Conservation (phyloP, 2,797 vertebrate genomes). For the Spinus pinus region DNA sequence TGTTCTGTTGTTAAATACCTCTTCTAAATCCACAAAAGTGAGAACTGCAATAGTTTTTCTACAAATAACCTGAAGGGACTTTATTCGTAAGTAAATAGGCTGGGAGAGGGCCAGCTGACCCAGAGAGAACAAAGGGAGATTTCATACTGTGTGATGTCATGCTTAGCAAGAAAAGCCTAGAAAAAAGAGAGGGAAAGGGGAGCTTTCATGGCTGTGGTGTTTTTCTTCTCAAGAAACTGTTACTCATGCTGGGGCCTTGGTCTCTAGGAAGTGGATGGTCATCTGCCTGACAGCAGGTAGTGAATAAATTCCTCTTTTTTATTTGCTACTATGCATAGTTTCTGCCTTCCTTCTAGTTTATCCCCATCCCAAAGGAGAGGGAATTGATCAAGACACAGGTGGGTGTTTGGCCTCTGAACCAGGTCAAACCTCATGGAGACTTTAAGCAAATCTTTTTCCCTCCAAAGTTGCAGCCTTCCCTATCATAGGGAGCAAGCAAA, state of each 20-base stretch:
- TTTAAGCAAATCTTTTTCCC: not conserved
- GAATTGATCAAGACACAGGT: not conserved
- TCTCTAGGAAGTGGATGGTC: not conserved
- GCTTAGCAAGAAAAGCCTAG: not conserved
- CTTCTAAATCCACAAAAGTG: not conserved
- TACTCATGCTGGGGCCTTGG: not conserved
- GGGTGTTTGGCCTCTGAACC: fast-evolving
- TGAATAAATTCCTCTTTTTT: not conserved
- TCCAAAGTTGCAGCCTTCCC: not conserved
- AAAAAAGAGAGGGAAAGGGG: not conserved
- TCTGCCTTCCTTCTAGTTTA: not conserved
- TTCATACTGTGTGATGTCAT: not conserved
- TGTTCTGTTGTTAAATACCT: not conserved
- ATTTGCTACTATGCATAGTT: not conserved
- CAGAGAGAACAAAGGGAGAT: not conserved
- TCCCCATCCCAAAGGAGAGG: not conserved
- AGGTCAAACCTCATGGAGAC: not conserved
- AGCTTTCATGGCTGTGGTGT: not conserved
- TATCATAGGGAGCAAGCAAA: not conserved
- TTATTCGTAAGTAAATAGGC: not conserved
- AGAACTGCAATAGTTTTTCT: not conserved
- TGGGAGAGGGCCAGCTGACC: not conserved
- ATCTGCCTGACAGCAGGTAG: not conserved
- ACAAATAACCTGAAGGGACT: not conserved
- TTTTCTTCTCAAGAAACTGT: not conserved